These are phyloP conservation scores for Anas flavirostris DNA, from an alignment of 2,797 vertebrate species.

Conservation along the genomic window DNA sequence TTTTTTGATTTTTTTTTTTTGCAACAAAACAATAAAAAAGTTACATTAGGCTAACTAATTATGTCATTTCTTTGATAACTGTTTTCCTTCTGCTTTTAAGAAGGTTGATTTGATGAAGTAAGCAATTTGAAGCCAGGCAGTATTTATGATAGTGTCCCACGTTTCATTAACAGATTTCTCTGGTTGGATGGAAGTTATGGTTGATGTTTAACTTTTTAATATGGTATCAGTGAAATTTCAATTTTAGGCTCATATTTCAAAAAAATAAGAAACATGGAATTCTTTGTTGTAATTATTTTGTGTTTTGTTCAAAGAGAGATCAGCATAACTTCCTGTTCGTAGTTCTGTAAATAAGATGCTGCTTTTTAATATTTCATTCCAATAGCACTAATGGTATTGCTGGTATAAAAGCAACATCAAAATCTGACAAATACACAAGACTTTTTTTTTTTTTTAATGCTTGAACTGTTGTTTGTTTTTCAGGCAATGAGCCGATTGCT, in stretches of 20 bases:
- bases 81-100: background rate
- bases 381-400: background rate
- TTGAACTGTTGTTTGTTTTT: background rate
- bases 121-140: background rate
- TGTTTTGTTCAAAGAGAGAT: background rate
- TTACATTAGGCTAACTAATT: background rate
- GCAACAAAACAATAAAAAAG: background rate
- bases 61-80: background rate
- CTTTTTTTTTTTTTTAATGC: background rate
- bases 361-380: background rate
- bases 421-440: background rate
- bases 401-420: background rate
- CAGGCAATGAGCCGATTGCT: slow-evolving; percentile 22
- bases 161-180: background rate
- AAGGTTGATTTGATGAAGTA: background rate
- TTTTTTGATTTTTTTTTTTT: background rate
- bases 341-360: background rate
- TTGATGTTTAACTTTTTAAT: background rate
- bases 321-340: background rate
- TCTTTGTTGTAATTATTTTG: background rate
- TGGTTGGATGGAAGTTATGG: background rate
- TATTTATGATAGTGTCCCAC: background rate
- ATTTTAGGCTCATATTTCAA: background rate
- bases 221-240: background rate
- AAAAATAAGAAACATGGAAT: background rate